Evolutionary conservation across 1,140 invertebrate species (phyloP), one percentile per base, ranked within the genome.

Genomic region (Elymnias hypermnestra): DNA sequence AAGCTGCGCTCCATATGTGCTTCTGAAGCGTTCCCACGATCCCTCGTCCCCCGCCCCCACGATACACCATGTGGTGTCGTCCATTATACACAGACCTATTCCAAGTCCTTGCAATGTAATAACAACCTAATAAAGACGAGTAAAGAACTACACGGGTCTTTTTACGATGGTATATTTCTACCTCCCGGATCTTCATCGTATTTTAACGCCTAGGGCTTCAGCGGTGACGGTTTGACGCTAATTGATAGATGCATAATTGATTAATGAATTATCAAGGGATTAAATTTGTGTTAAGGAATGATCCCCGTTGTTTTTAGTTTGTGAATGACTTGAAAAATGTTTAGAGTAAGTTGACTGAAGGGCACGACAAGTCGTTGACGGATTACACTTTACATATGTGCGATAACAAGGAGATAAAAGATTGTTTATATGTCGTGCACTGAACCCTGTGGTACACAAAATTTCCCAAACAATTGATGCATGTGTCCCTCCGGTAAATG

Each of bases 1-100:
- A 83, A 81, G 74, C 79, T 83, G 79, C 64, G 67, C 57, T 69
- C 69, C 79, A 83, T 63, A 81, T 81, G 76, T 81, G 72, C 63
- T 63, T 51, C 37, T 55, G 63, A 56, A 57, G 15, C 47, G 68
- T 83, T 81, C 76, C 76, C 79, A 81, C 79, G 77, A 51, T 59
- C 37, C 53, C 62, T 43, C 60, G 45, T 46, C 51, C 53, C 58
- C 51, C 50, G 36, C 60, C 53, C 48, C 57, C 57, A 36, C 41
- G 36, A 23, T 53, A 44, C 63, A 72, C 71, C 79, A 83, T 83
- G 72, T 83, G 79, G 68, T 51, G 26, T 14, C 53, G 45, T 54
- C 79, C 73, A 79, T 10, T 56, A 9, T 70, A 57, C 21, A 10
- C 14, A 47, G 74, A 70, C 18, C 78, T 54, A 56, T 71, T 51